Base-by-base conservation (phyloP, 1,140 invertebrate genomes). In the Neodiprion pinetum region DNA sequence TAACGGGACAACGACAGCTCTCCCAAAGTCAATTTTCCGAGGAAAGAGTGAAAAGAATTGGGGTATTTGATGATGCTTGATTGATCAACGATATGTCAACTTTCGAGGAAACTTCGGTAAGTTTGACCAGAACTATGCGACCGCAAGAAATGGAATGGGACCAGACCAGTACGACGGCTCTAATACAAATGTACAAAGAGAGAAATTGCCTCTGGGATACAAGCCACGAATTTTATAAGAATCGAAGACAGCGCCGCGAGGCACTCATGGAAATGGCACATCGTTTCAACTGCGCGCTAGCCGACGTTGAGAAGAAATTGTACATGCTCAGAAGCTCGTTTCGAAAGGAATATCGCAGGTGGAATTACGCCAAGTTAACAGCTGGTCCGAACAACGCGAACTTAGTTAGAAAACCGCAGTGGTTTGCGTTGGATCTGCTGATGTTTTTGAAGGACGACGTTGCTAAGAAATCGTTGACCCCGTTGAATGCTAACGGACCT, bases 391-490 rank as follows among this genome's bases (percentile, higher is more conserved):
- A 69, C 40, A 69, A 69, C 40, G 40, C 67, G 10, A 23, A 21
- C 40, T 69, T 23, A 12, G 67, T 69, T 23, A 69, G 67, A 69
- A 69, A 69, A 69, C 67, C 67, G 40, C 67, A 69, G 40, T 69
- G 67, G 67, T 69, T 69, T 9, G 67, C 67, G 17, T 21, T 69
- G 67, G 67, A 69, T 23, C 67, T 69, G 17, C 67, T 69, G 14
- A 69, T 69, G 67, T 69, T 69, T 21, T 21, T 69, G 21, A 69
- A 69, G 9, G 67, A 69, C 67, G 67, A 69, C 67, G 67, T 69
- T 11, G 40, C 67, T 69, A 69, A 69, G 67, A 69, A 69, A 47
- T 47, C 67, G 40, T 17, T 69, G 67, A 69, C 67, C 10, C 40
- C 67, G 17, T 21, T 69, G 67, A 23, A 69, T 11, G 8, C 17